phyloP scores from a whole-genome alignment of 2,888 invertebrate species.

The Papilio elwesi region DNA sequence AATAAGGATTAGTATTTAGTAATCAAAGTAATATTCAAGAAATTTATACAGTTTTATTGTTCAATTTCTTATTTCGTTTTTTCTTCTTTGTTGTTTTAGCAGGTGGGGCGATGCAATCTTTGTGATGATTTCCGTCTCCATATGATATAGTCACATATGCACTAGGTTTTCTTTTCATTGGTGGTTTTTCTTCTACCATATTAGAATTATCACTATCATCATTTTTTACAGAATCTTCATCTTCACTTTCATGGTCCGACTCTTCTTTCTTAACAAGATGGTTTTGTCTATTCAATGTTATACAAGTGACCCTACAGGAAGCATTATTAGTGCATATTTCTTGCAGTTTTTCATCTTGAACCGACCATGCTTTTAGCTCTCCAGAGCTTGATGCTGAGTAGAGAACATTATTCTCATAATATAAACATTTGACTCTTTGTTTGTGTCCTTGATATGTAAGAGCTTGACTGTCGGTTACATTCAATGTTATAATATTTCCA shows the following conservation, averaged over 20 bases:
- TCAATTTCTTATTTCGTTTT: conserved; percentile 66
- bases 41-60: conserved; percentile 52
- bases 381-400: conserved; percentile 92
- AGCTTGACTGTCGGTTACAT: conserved; percentile 79
- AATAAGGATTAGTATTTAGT: neutral
- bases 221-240: conserved; percentile 49
- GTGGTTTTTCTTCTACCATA: conserved; percentile 46
- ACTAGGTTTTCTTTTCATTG: conserved; percentile 67
- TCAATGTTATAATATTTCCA: conserved; percentile 86
- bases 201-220: conserved; percentile 58
- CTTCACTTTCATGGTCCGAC: conserved; percentile 50
- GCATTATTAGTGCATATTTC: conserved; percentile 86
- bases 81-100: conserved; percentile 68
- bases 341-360: conserved; percentile 65
- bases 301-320: conserved; percentile 89
- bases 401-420: conserved; percentile 82
- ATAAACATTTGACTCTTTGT: conserved; percentile 88
- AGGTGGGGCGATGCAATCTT: conserved; percentile 53
- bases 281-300: conserved; percentile 83
- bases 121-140: conserved; percentile 60
- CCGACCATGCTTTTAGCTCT: conserved; percentile 89
- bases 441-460: conserved; percentile 83
- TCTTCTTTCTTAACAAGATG: conserved; percentile 74
- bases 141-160: conserved; percentile 74
- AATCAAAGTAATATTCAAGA: neutral